Evolutionary conservation across 2,113 vertebrate species (phyloP), one percentile per base, ranked within the genome.

Genomic region (Cichladusa arquata): DNA sequence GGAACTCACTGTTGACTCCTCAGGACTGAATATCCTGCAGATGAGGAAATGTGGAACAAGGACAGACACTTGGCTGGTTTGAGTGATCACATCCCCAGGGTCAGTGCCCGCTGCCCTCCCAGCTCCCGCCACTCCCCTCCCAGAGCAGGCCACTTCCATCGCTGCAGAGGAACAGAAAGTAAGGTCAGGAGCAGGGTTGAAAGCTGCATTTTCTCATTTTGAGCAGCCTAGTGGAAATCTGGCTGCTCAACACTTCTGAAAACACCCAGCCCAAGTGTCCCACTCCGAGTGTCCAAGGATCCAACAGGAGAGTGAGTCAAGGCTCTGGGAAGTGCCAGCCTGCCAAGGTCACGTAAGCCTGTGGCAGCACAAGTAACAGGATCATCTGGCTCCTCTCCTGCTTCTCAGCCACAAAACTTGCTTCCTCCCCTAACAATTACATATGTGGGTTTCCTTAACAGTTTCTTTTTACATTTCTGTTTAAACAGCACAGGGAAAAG

Each of bases 401-500:
- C 58, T 88, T 78, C 93, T 62, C 87, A 93, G 95, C 92, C 95
- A 90, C 88, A 96, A 84, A 96, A 88, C 92, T 67, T 93, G 95
- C 82, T 86, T 92, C 80, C 79, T 95, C 78, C 93, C 81, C 51
- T 85, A 96, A 94, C 93, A 95, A 96, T 95, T 95, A 96, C 81
- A 96, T 84, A 54, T 96, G 91, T 94, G 83, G 95, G 78, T 97
- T 97, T 96, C 92, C 97, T 97, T 97, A 97, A 97, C 91, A 88
- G 93, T 96, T 97, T 97, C 95, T 94, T 96, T 81, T 96, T 97
- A 97, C 96, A 96, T 96, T 91, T 91, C 95, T 96, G 93, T 97
- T 95, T 97, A 97, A 97, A 97, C 85, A 97, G 97, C 90, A 86
- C 38, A 76, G 96, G 95, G 94, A 92, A 94, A 97, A 96, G 95